phyloP scores from a whole-genome alignment of 2,113 vertebrate genomes.

The Dermatemys mawii region DNA sequence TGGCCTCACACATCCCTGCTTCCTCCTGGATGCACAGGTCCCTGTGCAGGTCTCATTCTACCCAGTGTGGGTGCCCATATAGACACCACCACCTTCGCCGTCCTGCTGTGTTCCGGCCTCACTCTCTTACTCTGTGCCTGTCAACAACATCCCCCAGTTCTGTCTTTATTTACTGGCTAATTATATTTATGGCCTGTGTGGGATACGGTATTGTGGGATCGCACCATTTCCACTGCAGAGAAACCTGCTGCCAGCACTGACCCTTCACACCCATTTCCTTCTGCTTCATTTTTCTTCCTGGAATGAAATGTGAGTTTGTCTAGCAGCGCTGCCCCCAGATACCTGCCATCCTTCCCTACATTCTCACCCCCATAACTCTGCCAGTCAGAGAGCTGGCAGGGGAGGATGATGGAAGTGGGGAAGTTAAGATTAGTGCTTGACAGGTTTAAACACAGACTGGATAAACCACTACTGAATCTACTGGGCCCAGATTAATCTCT shows the following conservation, averaged over 20 bases:
- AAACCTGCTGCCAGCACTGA: background rate
- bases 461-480: background rate
- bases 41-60: background rate
- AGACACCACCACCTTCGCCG: background rate
- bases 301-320: background rate
- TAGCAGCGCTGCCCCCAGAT: background rate
- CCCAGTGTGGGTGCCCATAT: background rate
- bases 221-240: background rate
- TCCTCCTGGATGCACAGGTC: background rate
- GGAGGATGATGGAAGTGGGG: background rate
- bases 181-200: background rate
- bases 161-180: background rate
- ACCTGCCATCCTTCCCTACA: background rate
- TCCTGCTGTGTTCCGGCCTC: background rate
- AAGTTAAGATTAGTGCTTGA: background rate
- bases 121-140: background rate
- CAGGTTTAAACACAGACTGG: background rate
- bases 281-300: background rate
- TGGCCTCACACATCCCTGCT: too few species aligned
- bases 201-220: background rate
- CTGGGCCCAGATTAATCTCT: background rate
- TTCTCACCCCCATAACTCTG: background rate
- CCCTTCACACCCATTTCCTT: background rate
- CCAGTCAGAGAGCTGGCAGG: background rate
- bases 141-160: background rate